Conservation (phyloP, 1,140 invertebrate species). For the Tetramorium simillimum region DNA sequence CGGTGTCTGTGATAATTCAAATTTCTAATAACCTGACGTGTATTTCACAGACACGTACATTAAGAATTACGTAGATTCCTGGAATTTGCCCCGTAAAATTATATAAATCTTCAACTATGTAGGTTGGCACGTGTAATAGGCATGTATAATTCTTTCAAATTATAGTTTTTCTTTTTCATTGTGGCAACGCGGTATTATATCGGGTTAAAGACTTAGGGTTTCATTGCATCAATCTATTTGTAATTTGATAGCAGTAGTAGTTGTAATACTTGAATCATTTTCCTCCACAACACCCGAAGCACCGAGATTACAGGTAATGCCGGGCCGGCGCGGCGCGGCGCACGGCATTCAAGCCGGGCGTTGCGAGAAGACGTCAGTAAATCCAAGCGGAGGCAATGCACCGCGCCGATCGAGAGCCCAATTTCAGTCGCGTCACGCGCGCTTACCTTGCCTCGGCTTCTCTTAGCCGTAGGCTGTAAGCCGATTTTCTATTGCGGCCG, state of each 20-base stretch:
- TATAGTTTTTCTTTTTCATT: not conserved
- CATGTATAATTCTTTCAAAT: conserved; percentile 28
- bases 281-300: conserved; percentile 14
- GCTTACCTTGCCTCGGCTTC: not conserved
- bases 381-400: conserved; percentile 26
- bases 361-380: conserved; percentile 16
- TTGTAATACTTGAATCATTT: conserved; percentile 22
- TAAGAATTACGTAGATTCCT: not conserved
- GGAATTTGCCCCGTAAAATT: not conserved
- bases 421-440: conserved; percentile 51
- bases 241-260: not conserved
- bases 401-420: conserved; percentile 21
- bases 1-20: not conserved
- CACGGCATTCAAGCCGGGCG: not conserved
- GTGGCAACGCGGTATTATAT: not conserved
- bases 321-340: not conserved
- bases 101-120: conserved; percentile 21
- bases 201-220: not conserved
- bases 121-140: not conserved
- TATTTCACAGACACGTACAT: not conserved
- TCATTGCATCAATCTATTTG: conserved; percentile 31
- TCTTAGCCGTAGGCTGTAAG: conserved; percentile 39
- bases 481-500: conserved; percentile 51
- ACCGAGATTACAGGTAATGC: conserved; percentile 46
- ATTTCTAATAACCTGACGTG: not conserved